Base-by-base conservation (phyloP, 2,888 invertebrate species). In the Dascillus cervinus region DNA sequence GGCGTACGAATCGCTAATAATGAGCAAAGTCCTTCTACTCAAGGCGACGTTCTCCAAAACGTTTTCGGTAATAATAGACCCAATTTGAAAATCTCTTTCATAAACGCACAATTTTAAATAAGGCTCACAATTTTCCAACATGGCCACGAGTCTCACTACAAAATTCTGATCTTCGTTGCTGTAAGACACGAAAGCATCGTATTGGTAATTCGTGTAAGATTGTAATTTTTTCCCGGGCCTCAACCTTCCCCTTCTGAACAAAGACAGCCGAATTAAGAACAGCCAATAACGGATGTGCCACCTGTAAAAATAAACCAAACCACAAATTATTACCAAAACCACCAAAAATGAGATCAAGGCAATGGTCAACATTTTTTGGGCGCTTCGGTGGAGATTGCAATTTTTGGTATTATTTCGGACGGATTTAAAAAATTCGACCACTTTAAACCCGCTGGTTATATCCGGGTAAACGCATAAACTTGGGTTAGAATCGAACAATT, bases 1-100 rank as follows among this genome's bases (percentile, higher is more conserved):
- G 0, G 79, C 74, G 55, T 81, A 83, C 44, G 71, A 69, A 47
- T 77, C 74, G 32, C 81, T 81, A 25, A 84, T 68, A 5, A 83
- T 63, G 30, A 83, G 60, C 32, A 84, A 65, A 8, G 80, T 73
- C 49, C 74, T 75, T 36, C 74, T 71, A 53, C 79, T 77, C 32
- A 72, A 69, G 14, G 73, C 72, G 35, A 84, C 74, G 51, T 77
- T 73, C 19, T 68, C 71, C 37, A 77, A 62, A 19, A 84, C 75
- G 26, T 76, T 74, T 50, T 82, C 81, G 0, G 77, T 72, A 49
- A 80, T 72, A 39, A 75, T 67, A 1, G 75, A 66, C 3, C 79
- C 78, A 34, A 76, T 71, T 49, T 75, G 70, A 41, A 80, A 77
- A 55, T 81, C 81, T 39, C 80, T 64, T 50, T 82, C 81, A 48